These are phyloP conservation scores for Semotilus atromaculatus DNA, from an alignment of 2,797 vertebrate genomes.

Conservation along the genomic window DNA sequence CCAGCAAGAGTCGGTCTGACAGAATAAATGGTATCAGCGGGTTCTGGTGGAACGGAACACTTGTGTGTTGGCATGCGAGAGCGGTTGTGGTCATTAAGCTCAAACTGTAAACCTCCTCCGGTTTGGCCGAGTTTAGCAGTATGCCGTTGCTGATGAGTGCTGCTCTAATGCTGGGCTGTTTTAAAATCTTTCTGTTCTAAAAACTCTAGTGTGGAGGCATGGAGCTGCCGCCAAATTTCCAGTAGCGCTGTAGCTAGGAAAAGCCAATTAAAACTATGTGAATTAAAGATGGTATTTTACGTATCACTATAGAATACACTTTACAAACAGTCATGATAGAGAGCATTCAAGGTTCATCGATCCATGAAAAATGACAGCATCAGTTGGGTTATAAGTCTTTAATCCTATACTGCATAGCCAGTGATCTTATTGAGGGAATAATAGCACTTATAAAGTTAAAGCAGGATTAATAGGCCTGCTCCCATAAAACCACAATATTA, in stretches of 20 bases:
- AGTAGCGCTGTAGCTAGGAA: slow-evolving; percentile 38
- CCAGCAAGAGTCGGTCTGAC: neutral
- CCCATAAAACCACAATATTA: slow-evolving; percentile 81
- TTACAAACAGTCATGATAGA: slow-evolving; percentile 38
- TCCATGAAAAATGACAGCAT: slow-evolving; percentile 79
- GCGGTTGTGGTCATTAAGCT: slow-evolving; percentile 35
- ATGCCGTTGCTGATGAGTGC: slow-evolving; percentile 54
- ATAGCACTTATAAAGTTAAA: slow-evolving; percentile 83
- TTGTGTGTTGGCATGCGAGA: neutral
- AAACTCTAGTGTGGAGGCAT: slow-evolving; percentile 54
- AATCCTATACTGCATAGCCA: slow-evolving; percentile 84
- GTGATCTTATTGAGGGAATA: slow-evolving; percentile 87
- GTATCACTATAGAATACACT: slow-evolving; percentile 62
- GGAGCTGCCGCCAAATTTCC: slow-evolving; percentile 60
- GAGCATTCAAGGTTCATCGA: slow-evolving; percentile 62
- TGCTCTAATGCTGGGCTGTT: slow-evolving; percentile 35
- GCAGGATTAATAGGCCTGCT: slow-evolving; percentile 83
- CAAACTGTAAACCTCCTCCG: slow-evolving; percentile 31
- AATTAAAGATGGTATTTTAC: slow-evolving; percentile 72
- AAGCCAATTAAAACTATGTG: slow-evolving; percentile 68
- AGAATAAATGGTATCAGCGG: slow-evolving; percentile 29
- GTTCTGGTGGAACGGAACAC: neutral
- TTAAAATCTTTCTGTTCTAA: slow-evolving; percentile 25
- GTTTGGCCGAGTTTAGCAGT: slow-evolving; percentile 49
- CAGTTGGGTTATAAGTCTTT: slow-evolving; percentile 85